phyloP scores from a whole-genome alignment of 2,113 vertebrate species.

The Tylochromis polylepis region DNA sequence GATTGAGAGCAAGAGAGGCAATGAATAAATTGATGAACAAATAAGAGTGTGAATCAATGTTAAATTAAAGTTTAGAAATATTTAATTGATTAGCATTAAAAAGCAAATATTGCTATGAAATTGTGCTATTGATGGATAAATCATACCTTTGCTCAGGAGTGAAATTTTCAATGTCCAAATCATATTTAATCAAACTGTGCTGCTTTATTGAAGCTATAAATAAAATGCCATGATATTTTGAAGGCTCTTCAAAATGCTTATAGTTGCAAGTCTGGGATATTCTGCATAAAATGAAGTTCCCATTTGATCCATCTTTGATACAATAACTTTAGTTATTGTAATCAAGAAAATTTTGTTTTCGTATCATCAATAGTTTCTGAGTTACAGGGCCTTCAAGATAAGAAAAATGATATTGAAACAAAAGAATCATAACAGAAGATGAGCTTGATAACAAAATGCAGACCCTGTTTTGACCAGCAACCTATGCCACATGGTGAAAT shows the following conservation, averaged over 20 bases:
- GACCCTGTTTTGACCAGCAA: background rate
- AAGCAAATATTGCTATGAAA: background rate
- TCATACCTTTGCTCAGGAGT: background rate
- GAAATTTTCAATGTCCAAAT: background rate
- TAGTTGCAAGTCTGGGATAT: background rate
- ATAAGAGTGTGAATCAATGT: background rate
- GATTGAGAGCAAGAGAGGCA: background rate
- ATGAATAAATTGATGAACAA: conserved; percentile 27
- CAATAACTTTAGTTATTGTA: background rate
- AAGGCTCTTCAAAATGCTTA: background rate
- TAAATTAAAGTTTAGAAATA: background rate
- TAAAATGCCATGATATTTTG: background rate
- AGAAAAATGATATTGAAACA: background rate
- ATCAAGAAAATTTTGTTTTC: background rate
- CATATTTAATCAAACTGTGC: background rate
- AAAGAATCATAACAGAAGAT: background rate
- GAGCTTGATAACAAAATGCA: background rate
- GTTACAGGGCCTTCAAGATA: background rate
- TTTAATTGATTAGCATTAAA: conserved; percentile 1
- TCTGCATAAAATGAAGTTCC: background rate
- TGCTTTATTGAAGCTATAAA: background rate
- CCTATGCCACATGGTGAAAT: background rate
- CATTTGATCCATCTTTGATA: background rate
- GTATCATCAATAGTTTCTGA: background rate
- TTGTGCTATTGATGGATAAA: background rate